Percentiles rank a stretch among this genome's conserved stretches.
phyloP scores from a whole-genome alignment of 2,888 invertebrate genomes.

The Eudemis profundana region DNA sequence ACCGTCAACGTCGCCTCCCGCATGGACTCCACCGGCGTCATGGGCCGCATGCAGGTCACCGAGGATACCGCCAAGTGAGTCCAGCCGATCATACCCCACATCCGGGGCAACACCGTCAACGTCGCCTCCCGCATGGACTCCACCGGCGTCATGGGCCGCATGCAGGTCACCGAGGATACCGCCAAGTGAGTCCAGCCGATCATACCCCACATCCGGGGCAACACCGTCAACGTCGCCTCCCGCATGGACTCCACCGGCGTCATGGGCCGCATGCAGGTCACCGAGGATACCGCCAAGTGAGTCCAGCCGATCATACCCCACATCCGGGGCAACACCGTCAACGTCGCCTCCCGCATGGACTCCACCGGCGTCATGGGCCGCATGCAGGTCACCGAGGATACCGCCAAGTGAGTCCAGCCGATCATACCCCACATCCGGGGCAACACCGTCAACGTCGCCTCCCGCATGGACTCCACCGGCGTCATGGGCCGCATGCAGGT shows the following conservation, averaged over 20 bases:
- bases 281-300: slow-evolving; percentile 79
- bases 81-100: not conserved
- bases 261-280: slow-evolving; percentile 93
- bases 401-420: slow-evolving; percentile 71
- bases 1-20: slow-evolving; percentile 98
- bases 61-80: slow-evolving; percentile 78
- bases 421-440: slow-evolving; percentile 99
- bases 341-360: slow-evolving; percentile 98
- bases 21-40: slow-evolving; percentile 98
- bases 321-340: slow-evolving; percentile 99
- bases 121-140: slow-evolving; percentile 95
- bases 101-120: too few relatives aligned
- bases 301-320: too few relatives aligned
- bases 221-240: slow-evolving; percentile 98
- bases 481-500: slow-evolving; percentile 94
- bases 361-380: slow-evolving; percentile 96
- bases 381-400: slow-evolving; percentile 89
- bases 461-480: slow-evolving; percentile 98
- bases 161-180: slow-evolving; percentile 89
- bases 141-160: slow-evolving; percentile 94
- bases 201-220: slow-evolving; percentile 99
- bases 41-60: slow-evolving; percentile 93
- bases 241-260: slow-evolving; percentile 98
- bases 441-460: slow-evolving; percentile 98
- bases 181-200: slow-evolving; percentile 71